phyloP scores from a whole-genome alignment of 2,113 vertebrate species.

The Cynopterus brachyotis region DNA sequence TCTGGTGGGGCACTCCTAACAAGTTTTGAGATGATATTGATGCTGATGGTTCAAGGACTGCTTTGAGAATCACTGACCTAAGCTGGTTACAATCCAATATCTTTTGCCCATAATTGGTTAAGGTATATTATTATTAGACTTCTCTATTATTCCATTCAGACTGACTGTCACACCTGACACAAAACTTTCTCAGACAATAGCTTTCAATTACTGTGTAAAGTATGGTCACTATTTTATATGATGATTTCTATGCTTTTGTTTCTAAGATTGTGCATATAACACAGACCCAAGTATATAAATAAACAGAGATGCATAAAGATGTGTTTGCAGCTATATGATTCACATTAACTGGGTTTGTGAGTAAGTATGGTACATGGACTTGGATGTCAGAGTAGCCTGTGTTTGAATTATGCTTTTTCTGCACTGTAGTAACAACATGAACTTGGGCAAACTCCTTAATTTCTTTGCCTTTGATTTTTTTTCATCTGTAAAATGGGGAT shows the following conservation, averaged over 20 bases:
- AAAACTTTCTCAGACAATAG: not conserved
- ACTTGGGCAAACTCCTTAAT: not conserved
- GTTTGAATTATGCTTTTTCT: not conserved
- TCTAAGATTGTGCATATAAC: not conserved
- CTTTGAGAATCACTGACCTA: not conserved
- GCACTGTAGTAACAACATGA: not conserved
- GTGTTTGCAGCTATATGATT: not conserved
- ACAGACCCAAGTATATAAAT: not conserved
- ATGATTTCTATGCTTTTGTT: not conserved
- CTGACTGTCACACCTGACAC: not conserved
- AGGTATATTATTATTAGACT: not conserved
- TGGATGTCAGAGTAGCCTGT: not conserved
- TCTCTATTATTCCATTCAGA: not conserved
- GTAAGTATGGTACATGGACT: not conserved
- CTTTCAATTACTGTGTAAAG: not conserved
- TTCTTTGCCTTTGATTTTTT: slow-evolving; percentile 42
- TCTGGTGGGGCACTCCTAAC: not conserved
- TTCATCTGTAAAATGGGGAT: not conserved
- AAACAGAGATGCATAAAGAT: not conserved
- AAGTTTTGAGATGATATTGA: not conserved
- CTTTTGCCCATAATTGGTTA: not conserved
- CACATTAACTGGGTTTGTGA: not conserved
- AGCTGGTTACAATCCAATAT: not conserved
- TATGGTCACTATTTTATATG: not conserved
- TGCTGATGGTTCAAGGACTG: not conserved